Evolutionary conservation across 2,888 invertebrate genomes (phyloP), one percentile per base, ranked within the genome.

Genomic region (Pseudanteris insignis): DNA sequence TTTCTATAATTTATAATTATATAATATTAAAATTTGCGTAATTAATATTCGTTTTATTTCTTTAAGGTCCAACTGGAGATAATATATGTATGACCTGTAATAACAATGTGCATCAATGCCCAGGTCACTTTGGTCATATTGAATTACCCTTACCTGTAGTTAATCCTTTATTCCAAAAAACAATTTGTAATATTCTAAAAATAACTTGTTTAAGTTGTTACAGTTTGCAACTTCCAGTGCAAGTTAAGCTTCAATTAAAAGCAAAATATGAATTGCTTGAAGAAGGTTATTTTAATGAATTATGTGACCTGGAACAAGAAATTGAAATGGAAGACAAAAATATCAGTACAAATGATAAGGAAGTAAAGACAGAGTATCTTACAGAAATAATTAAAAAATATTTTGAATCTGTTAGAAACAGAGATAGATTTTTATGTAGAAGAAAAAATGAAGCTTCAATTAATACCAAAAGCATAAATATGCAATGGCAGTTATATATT

Each of bases 111-210:
- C 75, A 84, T 4, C 82, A 85, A 62, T 97, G 97, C 75, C 87
- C 90, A 0, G 99, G 99, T 0, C 99, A 99, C 81, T 89, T 94
- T 80, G 98, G 98, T 0, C 94, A 96, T 75, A 95, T 99, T 63
- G 90, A 91, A 66, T 82, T 99, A 1, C 92, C 94, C 0, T 81
- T 96, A 7, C 88, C 94, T 0, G 91, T 94, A 0, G 88, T 92
- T 51, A 97, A 98, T 83, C 97, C 98, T 0, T 75, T 98, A 34
- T 94, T 94, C 72, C 88, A 91, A 63, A 89, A 88, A 72, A 84
- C 86, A 18, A 83, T 96, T 10, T 86, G 84, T 47, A 85, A 83
- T 1, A 77, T 94, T 5, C 82, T 93, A 40, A 85, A 86, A 62
- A 81, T 89, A 1, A 84, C 86, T 11, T 94, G 94, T 72, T 77